phyloP scores from a whole-genome alignment of 2,888 invertebrate genomes.

The Hydriomena furcata region DNA sequence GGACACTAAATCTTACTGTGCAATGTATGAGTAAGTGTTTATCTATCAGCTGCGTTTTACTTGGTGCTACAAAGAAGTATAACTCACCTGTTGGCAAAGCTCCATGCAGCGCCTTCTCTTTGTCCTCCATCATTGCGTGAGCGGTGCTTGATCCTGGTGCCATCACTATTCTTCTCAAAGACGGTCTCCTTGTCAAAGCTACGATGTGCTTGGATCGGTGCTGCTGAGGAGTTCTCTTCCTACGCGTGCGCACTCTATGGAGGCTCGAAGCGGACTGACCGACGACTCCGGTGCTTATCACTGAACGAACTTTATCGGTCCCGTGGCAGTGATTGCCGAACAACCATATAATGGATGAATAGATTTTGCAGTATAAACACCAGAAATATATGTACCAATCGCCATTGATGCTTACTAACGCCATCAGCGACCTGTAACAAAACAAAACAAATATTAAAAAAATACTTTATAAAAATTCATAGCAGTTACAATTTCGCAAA shows the following conservation, averaged over 20 bases:
- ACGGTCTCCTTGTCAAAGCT: conserved; percentile 73
- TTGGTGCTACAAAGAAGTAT: neutral
- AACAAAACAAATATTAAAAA: neutral
- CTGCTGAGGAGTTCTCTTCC: conserved; percentile 62
- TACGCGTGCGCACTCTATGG: conserved; percentile 78
- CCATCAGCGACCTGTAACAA: conserved; percentile 79
- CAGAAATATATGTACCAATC: conserved; percentile 72
- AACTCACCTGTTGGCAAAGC: conserved; percentile 63
- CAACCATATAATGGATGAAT: conserved; percentile 73
- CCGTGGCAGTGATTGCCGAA: conserved; percentile 76
- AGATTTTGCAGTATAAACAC: conserved; percentile 74
- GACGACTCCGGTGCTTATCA: conserved; percentile 72
- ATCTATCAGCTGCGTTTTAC: neutral
- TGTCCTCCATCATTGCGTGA: conserved; percentile 80
- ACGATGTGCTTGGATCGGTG: conserved; percentile 68
- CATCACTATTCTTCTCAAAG: conserved; percentile 79
- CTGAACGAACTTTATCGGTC: conserved; percentile 75
- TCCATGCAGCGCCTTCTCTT: conserved; percentile 72
- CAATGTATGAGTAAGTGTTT: too few species aligned
- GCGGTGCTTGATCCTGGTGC: conserved; percentile 83
- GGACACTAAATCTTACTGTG: too few species aligned
- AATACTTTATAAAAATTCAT: too few species aligned
- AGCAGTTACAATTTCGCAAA: too few species aligned
- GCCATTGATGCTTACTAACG: conserved; percentile 70
- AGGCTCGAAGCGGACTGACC: conserved; percentile 72